These are phyloP conservation scores for Lamellibrachia satsuma DNA, from an alignment of 2,888 invertebrate species.

Conservation along the genomic window DNA sequence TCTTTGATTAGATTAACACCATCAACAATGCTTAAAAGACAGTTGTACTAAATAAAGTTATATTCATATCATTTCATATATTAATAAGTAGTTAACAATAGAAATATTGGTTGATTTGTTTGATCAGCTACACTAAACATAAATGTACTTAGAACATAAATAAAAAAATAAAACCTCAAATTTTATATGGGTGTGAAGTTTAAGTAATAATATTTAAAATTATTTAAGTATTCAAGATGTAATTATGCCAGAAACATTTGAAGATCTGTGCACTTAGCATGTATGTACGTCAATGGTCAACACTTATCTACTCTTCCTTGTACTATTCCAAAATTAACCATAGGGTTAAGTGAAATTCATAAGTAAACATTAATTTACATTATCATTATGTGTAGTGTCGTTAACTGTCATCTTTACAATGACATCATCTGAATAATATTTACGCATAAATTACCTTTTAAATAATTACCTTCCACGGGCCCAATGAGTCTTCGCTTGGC, in stretches of 20 bases:
- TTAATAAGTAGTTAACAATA: neutral
- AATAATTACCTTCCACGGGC: neutral
- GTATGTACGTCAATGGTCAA: neutral
- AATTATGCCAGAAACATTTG: neutral
- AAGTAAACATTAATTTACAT: constrained; percentile 3
- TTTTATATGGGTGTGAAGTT: neutral
- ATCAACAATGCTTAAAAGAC: neutral
- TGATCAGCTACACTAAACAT: neutral
- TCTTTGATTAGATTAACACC: neutral
- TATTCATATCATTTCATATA: neutral
- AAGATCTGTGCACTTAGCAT: neutral
- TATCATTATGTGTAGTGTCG: constrained; percentile 3
- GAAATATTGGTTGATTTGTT: neutral
- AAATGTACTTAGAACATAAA: neutral
- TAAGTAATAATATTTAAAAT: neutral
- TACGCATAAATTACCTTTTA: neutral
- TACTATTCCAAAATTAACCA: neutral
- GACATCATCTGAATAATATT: neutral
- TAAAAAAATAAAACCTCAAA: neutral
- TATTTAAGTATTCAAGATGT: neutral
- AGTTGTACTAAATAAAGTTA: neutral
- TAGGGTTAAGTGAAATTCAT: neutral
- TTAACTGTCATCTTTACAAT: neutral
- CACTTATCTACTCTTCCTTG: neutral
- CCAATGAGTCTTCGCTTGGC: neutral